phyloP scores from a whole-genome alignment of 2,113 vertebrate species.

The Lichenostomus cassidix region DNA sequence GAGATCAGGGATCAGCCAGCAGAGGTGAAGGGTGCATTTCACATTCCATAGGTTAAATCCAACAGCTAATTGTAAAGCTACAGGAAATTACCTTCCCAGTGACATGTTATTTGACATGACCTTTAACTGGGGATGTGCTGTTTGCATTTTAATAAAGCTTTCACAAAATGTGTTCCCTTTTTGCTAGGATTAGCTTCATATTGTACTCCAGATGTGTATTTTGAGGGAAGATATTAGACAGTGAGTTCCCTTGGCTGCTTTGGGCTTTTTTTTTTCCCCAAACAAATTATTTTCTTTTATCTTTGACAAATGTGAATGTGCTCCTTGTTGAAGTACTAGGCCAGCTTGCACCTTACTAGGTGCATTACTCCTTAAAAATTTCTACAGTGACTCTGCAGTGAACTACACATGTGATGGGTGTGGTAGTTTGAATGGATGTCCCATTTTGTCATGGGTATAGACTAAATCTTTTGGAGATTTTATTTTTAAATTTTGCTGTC shows the following conservation, averaged over 20 bases:
- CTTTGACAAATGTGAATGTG: not conserved
- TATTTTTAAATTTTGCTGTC: not conserved
- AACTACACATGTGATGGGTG: not conserved
- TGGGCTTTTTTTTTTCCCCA: not conserved
- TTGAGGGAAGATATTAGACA: not conserved
- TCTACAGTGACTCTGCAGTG: not conserved
- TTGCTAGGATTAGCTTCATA: not conserved
- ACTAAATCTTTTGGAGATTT: not conserved
- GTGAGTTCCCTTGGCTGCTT: not conserved
- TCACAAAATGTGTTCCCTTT: slow-evolving; percentile 10
- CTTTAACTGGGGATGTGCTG: slow-evolving; percentile 29
- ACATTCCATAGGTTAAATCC: slow-evolving; percentile 24
- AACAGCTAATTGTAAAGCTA: slow-evolving; percentile 39
- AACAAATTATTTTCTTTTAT: not conserved
- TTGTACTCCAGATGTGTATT: slow-evolving; percentile 42
- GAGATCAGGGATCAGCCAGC: not conserved
- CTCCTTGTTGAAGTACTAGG: not conserved
- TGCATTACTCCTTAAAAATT: not conserved
- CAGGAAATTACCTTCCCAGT: slow-evolving; percentile 53
- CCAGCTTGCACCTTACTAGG: not conserved
- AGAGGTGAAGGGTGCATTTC: not conserved
- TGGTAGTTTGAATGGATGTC: not conserved
- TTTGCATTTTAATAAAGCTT: slow-evolving; percentile 34
- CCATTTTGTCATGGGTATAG: not conserved
- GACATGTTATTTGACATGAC: not conserved